Evolutionary conservation across 2,113 vertebrate species (phyloP), one percentile per base, ranked within the genome.

Genomic region (Equus quagga): DNA sequence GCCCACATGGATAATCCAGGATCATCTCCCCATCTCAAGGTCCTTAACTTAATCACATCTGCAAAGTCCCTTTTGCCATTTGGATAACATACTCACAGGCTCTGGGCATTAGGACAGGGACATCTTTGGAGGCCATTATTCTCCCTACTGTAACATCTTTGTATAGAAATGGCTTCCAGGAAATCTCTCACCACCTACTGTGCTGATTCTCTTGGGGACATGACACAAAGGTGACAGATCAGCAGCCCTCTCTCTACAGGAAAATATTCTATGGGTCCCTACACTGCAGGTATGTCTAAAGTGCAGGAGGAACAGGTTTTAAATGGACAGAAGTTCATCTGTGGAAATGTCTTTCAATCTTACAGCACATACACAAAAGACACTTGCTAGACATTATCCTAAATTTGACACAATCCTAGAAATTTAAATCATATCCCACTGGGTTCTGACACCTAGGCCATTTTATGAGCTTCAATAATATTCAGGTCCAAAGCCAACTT

Each of bases 1-100:
- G 10, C 6, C 65, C 31, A 9, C 14, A 26, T 41, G 14, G 24
- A 54, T 3, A 33, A 33, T 23, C 33, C n/a, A 28, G 13, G 26
- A 17, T 12, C 3, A 41, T 36, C 24, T 11, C 36, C 8, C 28
- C 21, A 12, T n/a, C 33, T 23, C 54, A 10, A 13, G 14, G 65
- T 24, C 67, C 62, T 33, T 21, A 14, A 33, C 2, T 28, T 5
- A 1, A 54, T 23, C 11, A 46, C 36, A 65, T 3, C 31, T 12
- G 31, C 49, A 23, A 46, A 54, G 33, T 18, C 41, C n/a, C 26
- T n/a, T 56, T 21, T 9, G 23, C 21, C 26, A 14, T 4, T 14
- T 3, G 36, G 18, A 31, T 0, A 10, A 41, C 19, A 2, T 2
- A n/a, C 8, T 10, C 6, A 1, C n/a, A 2, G 7, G 33, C 5